These are phyloP conservation scores for Aulostomus chinensis DNA, from an alignment of 2,797 vertebrate species.

Conservation along the genomic window DNA sequence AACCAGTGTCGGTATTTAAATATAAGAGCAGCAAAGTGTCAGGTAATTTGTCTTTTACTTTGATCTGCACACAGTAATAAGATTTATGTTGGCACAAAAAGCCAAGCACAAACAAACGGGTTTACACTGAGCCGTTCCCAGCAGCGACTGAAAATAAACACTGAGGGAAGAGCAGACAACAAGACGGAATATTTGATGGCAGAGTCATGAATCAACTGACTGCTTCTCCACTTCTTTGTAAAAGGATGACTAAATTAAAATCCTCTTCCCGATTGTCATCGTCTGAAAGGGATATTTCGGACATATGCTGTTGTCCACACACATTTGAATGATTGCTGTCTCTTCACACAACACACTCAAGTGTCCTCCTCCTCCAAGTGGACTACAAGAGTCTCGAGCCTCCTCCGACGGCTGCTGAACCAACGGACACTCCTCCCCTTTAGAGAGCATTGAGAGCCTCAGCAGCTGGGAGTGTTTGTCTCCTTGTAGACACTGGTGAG, in stretches of 20 bases:
- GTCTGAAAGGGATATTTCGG: too few species aligned
- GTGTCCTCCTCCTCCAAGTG: slow-evolving; percentile 52
- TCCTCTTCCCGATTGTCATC: too few species aligned
- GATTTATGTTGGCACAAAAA: slow-evolving; percentile 20
- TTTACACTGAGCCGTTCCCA: slow-evolving; percentile 34
- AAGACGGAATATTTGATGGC: background rate
- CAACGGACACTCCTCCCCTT: slow-evolving; percentile 60
- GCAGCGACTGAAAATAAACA: slow-evolving; percentile 34
- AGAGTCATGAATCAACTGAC: too few species aligned
- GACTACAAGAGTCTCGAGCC: slow-evolving; percentile 30
- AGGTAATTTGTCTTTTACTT: slow-evolving; percentile 39
- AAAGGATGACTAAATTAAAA: background rate
- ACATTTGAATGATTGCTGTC: slow-evolving; percentile 20
- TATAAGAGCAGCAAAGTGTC: slow-evolving; percentile 46
- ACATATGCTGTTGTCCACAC: slow-evolving; percentile 9
- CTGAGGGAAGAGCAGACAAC: background rate
- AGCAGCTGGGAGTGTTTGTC: slow-evolving; percentile 75
- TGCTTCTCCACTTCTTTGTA: too few species aligned
- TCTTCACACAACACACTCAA: slow-evolving; percentile 49
- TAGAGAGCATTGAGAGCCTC: slow-evolving; percentile 57
- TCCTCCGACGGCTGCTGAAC: slow-evolving; percentile 10
- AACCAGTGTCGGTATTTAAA: slow-evolving; percentile 40
- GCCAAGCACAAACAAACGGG: slow-evolving; percentile 3
- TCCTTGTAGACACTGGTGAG: slow-evolving; percentile 52
- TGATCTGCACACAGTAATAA: slow-evolving; percentile 8